Conservation (phyloP, 2,888 invertebrate species). For the Microchrysa polita region DNA sequence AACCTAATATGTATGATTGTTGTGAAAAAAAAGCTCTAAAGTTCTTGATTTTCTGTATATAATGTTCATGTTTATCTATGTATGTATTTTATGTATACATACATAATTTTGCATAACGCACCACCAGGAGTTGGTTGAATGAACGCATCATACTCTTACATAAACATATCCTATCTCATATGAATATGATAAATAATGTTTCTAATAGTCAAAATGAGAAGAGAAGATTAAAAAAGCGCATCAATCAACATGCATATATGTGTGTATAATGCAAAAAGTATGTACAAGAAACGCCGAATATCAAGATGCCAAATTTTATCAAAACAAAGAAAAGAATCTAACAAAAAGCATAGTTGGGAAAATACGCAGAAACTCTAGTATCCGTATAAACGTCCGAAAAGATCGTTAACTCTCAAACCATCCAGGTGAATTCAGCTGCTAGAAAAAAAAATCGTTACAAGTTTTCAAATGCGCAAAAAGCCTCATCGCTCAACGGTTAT, state of each 20-base stretch:
- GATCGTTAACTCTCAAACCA: not conserved
- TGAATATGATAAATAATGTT: not conserved
- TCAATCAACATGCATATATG: no score
- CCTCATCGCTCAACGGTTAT: constrained; percentile 39
- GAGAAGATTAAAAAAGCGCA: not conserved
- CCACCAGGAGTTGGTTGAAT: constrained; percentile 21
- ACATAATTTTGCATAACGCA: not conserved
- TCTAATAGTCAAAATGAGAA: not conserved
- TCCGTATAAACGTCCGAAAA: not conserved
- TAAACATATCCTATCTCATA: not conserved
- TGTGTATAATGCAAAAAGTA: no score
- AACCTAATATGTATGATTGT: no score
- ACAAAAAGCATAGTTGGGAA: not conserved
- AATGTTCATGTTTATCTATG: no score
- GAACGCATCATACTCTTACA: constrained; percentile 17
- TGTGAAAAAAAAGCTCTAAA: not conserved
- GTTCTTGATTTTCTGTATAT: not conserved
- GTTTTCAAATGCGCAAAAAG: constrained; percentile 37
- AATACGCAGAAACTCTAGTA: not conserved
- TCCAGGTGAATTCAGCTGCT: not conserved
- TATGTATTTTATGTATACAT: no score
- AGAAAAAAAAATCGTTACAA: constrained; percentile 24
- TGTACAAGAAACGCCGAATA: not conserved
- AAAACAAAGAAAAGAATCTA: not conserved
- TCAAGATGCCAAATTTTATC: not conserved